These are phyloP conservation scores for Salvator merianae DNA, from an alignment of 2,113 vertebrate species.

Conservation along the genomic window DNA sequence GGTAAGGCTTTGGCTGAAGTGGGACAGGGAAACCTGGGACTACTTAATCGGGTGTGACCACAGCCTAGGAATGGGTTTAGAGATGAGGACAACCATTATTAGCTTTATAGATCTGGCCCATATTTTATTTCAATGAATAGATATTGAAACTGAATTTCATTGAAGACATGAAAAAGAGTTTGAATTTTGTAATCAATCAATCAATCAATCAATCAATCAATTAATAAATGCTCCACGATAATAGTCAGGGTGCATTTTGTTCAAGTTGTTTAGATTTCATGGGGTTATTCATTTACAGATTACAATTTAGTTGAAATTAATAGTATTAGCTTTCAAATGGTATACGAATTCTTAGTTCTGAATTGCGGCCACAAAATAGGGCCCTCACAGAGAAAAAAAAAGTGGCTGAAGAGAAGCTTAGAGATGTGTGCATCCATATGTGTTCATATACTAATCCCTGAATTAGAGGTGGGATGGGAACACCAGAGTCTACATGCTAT, in stretches of 20 bases:
- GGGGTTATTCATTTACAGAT: neutral
- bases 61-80: neutral
- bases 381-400: no score
- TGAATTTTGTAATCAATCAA: no score
- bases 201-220: no score
- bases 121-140: slow-evolving; percentile 9
- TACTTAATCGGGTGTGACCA: no score
- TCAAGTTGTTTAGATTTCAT: neutral
- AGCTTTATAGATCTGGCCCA: neutral
- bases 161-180: slow-evolving; percentile 22
- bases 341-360: neutral
- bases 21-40: no score
- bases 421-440: no score
- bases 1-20: no score
- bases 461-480: no score
- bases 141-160: neutral
- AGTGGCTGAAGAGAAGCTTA: no score
- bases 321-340: no score
- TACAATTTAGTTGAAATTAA: neutral
- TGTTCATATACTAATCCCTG: no score
- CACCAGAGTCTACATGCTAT: no score
- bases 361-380: neutral
- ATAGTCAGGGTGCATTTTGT: neutral
- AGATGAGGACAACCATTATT: slow-evolving; percentile 37
- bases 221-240: neutral